Evolutionary conservation across 2,113 vertebrate species (phyloP), one percentile per base, ranked within the genome.

Genomic region (Catagonus wagneri): DNA sequence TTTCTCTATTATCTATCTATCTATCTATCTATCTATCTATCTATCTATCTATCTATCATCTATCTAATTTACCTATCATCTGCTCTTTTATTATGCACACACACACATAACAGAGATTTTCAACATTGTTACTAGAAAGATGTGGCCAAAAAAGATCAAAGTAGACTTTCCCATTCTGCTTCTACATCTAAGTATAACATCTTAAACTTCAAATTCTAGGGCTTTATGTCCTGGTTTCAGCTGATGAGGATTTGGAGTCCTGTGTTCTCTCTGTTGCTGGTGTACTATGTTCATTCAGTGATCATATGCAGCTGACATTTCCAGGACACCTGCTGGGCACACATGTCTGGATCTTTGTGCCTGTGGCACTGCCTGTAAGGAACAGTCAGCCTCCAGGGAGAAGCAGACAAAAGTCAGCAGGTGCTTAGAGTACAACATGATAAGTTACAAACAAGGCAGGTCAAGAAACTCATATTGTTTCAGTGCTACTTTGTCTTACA

Each of bases 281-380:
- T 29, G 2, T 1, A 0, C 22, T 1, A 0, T 79, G 27, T 58
- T 78, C 60, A 23, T 12, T 83, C 39, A 4, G 2, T 79, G 63
- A 72, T 89, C 68, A 66, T 75, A 66, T 71, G 54, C 54, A 36
- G 61, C n/a, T 78, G 85, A 81, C 50, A 91, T 63, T 75, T 91
- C 29, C 79, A 81, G 50, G 81, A 50, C 17, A 36, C 29, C 4
- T 93, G 39, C 56, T 85, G 17, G 34, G 39, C 25, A 13, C 6
- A 14, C n/a, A 80, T 19, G 27, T 60, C 44, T 10, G 6, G 23
- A 20, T 58, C n/a, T 72, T 36, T 20, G 0, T 36, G 22, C 32
- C 66, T 74, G 0, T 83, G 20, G 17, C 39, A 58, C 34, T 86
- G 34, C 27, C 36, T n/a, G 75, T 88, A 83, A 83, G 34, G 50